Evolutionary conservation across 2,113 vertebrate species (phyloP), one percentile per base, ranked within the genome.

Genomic region (Albula glossodonta): DNA sequence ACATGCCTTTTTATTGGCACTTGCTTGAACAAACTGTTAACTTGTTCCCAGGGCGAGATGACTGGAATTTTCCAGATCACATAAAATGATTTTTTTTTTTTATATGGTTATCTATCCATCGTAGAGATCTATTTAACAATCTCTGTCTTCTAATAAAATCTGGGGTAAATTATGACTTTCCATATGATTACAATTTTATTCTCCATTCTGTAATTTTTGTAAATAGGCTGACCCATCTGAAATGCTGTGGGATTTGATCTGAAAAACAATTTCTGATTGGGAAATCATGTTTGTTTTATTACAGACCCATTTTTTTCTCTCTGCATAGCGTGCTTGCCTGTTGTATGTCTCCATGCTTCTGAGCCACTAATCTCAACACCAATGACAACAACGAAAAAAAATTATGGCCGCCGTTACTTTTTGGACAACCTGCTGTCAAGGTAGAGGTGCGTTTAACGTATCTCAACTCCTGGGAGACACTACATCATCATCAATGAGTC

Each of bases 41-140:
- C 78, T 56, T 83, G 82, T 89, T 80, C 25, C 81, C 84, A 81
- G 87, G 79, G 87, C 81, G 90, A 88, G 86, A 87, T 81, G 79
- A 6, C 85, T n/a, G 84, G 82, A 85, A 89, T 89, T 92, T 91
- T 93, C 91, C 92, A 90, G 80, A 90, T 90, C 89, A 90, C 88
- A 91, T 51, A 51, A 84, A 87, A 88, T 52, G 9, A 84, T 84
- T 87, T 87, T 84, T 87, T 87, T 84, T 81, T 87, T 19, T 66
- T 86, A 74, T 84, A 83, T 83, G 83, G 88, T 86, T 78, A 78
- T 88, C 80, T 19, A 50, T 77, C 66, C 51, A 78, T 81, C 41
- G 22, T 7, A 66, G 31, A 4, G 82, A 41, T 49, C 13, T 88
- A 85, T 86, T 88, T 79, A 86, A 85, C 10, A 87, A 86, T 85